phyloP scores from a whole-genome alignment of 1,140 invertebrate genomes.

The Daktulosphaira vitifoliae region DNA sequence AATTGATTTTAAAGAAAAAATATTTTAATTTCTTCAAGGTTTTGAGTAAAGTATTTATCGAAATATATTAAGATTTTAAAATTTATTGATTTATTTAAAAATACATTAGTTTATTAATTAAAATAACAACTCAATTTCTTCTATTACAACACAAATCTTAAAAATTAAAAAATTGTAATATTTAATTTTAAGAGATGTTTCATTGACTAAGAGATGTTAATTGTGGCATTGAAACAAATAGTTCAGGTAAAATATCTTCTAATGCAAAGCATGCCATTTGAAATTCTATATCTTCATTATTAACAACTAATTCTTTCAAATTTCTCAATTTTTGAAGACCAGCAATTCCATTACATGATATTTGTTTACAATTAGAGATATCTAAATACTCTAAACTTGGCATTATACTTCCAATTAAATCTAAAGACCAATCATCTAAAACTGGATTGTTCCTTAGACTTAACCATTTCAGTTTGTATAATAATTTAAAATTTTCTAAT shows the following conservation, averaged over 20 bases:
- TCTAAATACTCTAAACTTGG: constrained; percentile 61
- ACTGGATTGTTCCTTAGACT: constrained; percentile 53
- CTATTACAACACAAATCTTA: no score
- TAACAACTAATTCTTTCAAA: constrained; percentile 50
- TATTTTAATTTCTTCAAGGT: no score
- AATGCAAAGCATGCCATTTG: constrained; percentile 52
- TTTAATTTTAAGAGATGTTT: no score
- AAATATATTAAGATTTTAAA: no score
- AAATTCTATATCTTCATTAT: constrained; percentile 42
- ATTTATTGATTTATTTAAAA: no score
- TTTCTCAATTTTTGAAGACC: constrained; percentile 53
- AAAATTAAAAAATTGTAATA: no score
- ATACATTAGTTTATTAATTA: no score
- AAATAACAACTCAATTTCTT: no score
- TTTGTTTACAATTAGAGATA: constrained; percentile 55
- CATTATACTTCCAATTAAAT: constrained; percentile 53
- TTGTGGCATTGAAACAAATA: constrained; percentile 37
- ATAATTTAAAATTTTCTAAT: constrained; percentile 54
- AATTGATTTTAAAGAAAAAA: no score
- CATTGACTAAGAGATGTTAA: no score
- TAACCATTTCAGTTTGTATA: constrained; percentile 55
- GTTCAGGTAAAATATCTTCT: constrained; percentile 46
- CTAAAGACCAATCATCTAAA: constrained; percentile 70
- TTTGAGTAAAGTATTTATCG: no score
- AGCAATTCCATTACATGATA: constrained; percentile 57